phyloP scores from a whole-genome alignment of 2,113 vertebrate species.

The Pterocles gutturalis region DNA sequence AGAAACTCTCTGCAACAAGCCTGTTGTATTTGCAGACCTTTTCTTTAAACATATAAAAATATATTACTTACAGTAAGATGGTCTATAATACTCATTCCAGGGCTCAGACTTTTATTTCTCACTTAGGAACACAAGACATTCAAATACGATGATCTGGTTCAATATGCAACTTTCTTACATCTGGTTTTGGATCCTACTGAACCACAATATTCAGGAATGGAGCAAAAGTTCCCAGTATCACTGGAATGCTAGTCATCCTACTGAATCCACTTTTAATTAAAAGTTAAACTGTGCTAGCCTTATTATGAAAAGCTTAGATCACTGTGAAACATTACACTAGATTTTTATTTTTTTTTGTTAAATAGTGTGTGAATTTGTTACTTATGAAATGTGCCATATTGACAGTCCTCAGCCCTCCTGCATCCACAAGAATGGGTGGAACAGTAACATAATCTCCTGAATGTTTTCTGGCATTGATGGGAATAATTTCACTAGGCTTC shows the following conservation, averaged over 20 bases:
- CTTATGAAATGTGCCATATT: slow-evolving; percentile 15
- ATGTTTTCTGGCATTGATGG: slow-evolving; percentile 9
- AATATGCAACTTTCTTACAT: not conserved
- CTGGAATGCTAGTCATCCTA: not conserved
- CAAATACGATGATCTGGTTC: not conserved
- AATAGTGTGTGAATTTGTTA: slow-evolving; percentile 10
- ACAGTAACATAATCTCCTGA: slow-evolving; percentile 14
- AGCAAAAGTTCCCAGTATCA: not conserved
- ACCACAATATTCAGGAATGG: not conserved
- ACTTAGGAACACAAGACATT: not conserved
- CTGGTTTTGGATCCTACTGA: not conserved
- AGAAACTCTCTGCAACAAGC: not conserved
- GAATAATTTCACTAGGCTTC: slow-evolving; percentile 41
- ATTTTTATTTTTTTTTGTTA: not conserved
- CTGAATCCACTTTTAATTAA: not conserved
- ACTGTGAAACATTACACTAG: not conserved
- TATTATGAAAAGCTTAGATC: not conserved
- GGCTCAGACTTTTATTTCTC: not conserved
- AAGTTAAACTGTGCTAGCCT: not conserved
- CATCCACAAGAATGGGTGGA: slow-evolving; percentile 8
- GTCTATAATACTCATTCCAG: not conserved
- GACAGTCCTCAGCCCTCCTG: slow-evolving; percentile 25
- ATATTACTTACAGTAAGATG: not conserved
- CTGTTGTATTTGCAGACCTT: not conserved
- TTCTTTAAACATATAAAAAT: not conserved